Conservation (phyloP, 1,140 invertebrate species). For the Hyphantria cunea region DNA sequence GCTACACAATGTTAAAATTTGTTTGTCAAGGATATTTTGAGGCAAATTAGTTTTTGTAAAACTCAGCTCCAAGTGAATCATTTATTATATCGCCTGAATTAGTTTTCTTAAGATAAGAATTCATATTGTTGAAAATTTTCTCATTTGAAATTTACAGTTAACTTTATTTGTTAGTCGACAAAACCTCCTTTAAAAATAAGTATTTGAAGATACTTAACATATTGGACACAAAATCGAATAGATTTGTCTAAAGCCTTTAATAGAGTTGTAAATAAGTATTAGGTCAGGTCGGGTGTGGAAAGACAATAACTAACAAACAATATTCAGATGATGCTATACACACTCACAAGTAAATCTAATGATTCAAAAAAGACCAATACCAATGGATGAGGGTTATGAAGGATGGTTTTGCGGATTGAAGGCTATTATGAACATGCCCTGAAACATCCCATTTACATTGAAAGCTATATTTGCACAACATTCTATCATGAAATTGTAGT, state of each 20-base stretch:
- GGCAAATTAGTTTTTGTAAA: too few relatives aligned
- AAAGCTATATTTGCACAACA: slow-evolving; percentile 36
- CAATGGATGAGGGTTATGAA: slow-evolving; percentile 53
- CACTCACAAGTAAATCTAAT: slow-evolving; percentile 68
- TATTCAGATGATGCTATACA: slow-evolving; percentile 62
- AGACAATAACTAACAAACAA: slow-evolving; percentile 60
- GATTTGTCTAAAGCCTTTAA: background rate
- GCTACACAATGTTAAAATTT: background rate
- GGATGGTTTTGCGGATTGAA: slow-evolving; percentile 52
- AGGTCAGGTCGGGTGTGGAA: slow-evolving; percentile 47
- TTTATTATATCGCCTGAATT: too few relatives aligned
- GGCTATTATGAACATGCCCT: slow-evolving; percentile 60
- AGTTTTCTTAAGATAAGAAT: too few relatives aligned
- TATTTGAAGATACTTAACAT: too few relatives aligned
- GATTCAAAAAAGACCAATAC: slow-evolving; percentile 72
- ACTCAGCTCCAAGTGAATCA: too few relatives aligned
- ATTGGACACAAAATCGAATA: background rate
- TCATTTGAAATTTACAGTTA: too few relatives aligned
- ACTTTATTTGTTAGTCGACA: too few relatives aligned
- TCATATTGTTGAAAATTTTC: too few relatives aligned
- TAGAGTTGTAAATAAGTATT: background rate
- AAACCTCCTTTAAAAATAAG: too few relatives aligned
- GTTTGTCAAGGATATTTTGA: too few relatives aligned
- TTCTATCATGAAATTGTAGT: slow-evolving; percentile 10
- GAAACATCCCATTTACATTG: slow-evolving; percentile 39